Percentiles rank a stretch among this genome's conserved stretches.
These are phyloP conservation scores for Pachycephala philippinensis DNA, from an alignment of 2,113 vertebrate genomes.

Conservation along the genomic window DNA sequence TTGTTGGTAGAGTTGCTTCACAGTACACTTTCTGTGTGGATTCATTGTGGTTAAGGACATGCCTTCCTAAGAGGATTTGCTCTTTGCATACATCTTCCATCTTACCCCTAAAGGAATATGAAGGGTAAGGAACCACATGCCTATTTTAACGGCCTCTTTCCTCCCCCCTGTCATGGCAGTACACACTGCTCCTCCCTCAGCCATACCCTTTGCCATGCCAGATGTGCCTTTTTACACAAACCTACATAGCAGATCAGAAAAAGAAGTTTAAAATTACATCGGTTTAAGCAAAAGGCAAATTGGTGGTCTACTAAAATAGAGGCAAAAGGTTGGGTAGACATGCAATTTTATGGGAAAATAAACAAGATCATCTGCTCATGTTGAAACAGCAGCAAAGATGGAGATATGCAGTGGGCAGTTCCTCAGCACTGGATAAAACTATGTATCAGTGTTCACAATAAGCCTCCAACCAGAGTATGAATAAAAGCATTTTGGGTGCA, in stretches of 20 bases:
- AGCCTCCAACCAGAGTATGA: not conserved
- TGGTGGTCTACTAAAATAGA: not conserved
- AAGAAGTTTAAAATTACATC: not conserved
- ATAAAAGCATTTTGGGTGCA: not conserved
- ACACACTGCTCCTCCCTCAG: not conserved
- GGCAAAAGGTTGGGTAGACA: not conserved
- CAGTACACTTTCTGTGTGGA: slow-evolving; percentile 61
- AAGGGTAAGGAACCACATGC: not conserved
- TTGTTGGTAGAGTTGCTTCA: slow-evolving; percentile 76
- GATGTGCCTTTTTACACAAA: not conserved
- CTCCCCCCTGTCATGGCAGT: not conserved
- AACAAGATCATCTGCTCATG: not conserved
- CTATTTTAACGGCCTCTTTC: not conserved
- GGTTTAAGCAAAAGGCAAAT: not conserved
- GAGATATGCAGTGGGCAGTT: not conserved
- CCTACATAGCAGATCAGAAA: fast-evolving
- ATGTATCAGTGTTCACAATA: not conserved
- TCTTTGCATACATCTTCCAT: slow-evolving; percentile 73
- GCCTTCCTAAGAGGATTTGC: slow-evolving; percentile 78
- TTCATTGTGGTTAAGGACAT: slow-evolving; percentile 71
- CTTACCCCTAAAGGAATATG: slow-evolving; percentile 60
- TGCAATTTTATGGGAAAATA: not conserved
- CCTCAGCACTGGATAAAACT: not conserved
- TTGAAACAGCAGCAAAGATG: not conserved
- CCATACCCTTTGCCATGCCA: not conserved